Base-by-base conservation (phyloP, 1,140 invertebrate genomes). In the Capitella teleta region DNA sequence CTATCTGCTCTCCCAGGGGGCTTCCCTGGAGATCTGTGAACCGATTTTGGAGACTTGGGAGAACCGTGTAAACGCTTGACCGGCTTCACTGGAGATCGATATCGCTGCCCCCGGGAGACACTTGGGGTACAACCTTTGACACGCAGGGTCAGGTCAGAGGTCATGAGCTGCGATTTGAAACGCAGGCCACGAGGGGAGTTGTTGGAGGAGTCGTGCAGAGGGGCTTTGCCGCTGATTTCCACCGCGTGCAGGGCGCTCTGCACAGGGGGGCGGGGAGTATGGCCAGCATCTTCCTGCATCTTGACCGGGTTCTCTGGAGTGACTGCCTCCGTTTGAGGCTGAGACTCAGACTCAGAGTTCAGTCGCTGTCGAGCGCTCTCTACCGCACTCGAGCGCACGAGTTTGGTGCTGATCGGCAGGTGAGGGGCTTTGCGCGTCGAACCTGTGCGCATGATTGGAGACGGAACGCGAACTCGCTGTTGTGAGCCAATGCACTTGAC, bases 41-140 rank as follows among this genome's bases (percentile, higher is more conserved):
- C 23, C 8, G 21, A 25, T 2, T 21, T 18, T 25, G 58, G 57
- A n/a, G 61, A 62, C 2, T 53, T 45, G 19, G 61, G 59, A 16
- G 61, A 62, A 16, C 51, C 50, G 1, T 47, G 45, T 24, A 64
- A 55, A 46, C 62, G 49, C 49, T 65, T 67, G 14, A 63, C 54
- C 14, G 60, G 58, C 41, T 67, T 64, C 4, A 57, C 53, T 10
- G 64, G 62, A 3, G 60, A 63, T 2, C 45, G 26, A 16, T 36
- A 47, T 2, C 19, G 28, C 14, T 26, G 5, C 8, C 8, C n/a
- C 8, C n/a, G 8, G n/a, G 30, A n/a, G n/a, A 32, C 30, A 8
- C 8, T 1, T 44, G 42, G 21, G 25, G 42, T 5, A 26, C 26
- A 2, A n/a, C 6, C 21, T 24, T 21, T 12, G 42, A 25, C 16